Evolutionary conservation across 2,797 vertebrate species (phyloP), one percentile per base, ranked within the genome.

Genomic region (Euthynnus affinis): DNA sequence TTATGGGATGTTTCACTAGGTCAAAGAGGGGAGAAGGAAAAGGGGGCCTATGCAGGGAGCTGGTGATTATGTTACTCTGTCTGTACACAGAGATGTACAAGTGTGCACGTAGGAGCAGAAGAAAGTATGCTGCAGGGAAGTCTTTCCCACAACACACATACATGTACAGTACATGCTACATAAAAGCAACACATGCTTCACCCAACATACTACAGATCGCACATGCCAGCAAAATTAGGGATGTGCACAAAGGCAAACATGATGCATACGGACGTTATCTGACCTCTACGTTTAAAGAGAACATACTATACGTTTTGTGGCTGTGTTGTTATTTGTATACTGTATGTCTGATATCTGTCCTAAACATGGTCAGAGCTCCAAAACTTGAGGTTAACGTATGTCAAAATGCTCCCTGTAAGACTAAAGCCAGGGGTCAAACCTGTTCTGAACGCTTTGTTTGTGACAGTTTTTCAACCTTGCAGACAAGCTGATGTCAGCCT

Each of bases 1-100:
- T 94, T 93, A 94, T 82, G 66, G 76, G 93, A 83, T 91, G 92
- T 88, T 89, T 87, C 63, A 89, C 49, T 68, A 27, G 93, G 91
- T 94, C 90, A 91, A 63, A 76, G 73, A 83, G 76, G 84, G 76
- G 69, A 82, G 74, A 74, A 46, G 65, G 51, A 76, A 82, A 83
- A 65, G 55, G 44, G 68, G 70, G 75, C 84, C 46, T 61, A 44
- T 68, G 74, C 63, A 18, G 69, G 60, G 78, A 74, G 80, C 25
- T 55, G 60, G 66, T 72, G 76, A 83, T 86, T 79, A 76, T 87
- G 86, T 80, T 82, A 49, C 57, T 78, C 15, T 5, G 62, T 82
- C 73, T 80, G 74, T 81, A 68, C 71, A 80, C 68, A 81, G 68
- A 83, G 65, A 60, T 81, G 72, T 37, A 53, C 46, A 66, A 76